Base-by-base conservation (phyloP, 2,797 vertebrate genomes). In the Ambastaia sidthimunki region DNA sequence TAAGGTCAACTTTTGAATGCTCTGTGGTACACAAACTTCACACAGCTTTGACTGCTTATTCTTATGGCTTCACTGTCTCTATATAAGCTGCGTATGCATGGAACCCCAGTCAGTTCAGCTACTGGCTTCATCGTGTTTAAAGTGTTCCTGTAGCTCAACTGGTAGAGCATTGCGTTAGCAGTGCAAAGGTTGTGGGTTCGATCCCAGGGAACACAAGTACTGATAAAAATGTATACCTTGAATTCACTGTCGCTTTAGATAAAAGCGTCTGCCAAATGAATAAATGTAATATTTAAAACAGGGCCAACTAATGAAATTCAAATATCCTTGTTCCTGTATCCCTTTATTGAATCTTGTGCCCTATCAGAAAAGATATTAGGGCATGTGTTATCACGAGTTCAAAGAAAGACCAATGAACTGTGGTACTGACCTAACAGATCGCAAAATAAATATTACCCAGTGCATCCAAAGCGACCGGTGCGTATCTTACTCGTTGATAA, bases 1-100 rank as follows among this genome's bases (percentile, higher is more conserved):
- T 86, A 81, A 94, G 93, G 89, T 91, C 84, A 87, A 78, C 89
- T 88, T 90, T 25, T 83, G 68, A 85, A 85, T 86, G 89, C 87
- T 41, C 59, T 37, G 54, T 44, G 60, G 50, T 69, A 67, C 25
- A 62, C 5, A 62, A 25, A 62, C 25, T 16, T 25, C 5, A 25
- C 23, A 31, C 25, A 5, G 15, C 25, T 62, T 16, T 18, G 2
- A 31, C 21, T 18, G 15, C 25, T 4, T 59, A 57, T 21, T 57
- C 54, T 10, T 23, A 3, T 23, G 21, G 54, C 16, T 25, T 55
- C 48, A 5, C 12, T 0, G 21, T 63, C 4, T 59, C 13, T 19
- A 10, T 18, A 15, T 2, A 19, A 21, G 48, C 5, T n/a, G 3
- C 37, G 12, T 65, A 34, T 73, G 72, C 80, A 85, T 76, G 47